Evolutionary conservation across 2,113 vertebrate species (phyloP), one percentile per base, ranked within the genome.

Genomic region (Pterophyllum scalare): DNA sequence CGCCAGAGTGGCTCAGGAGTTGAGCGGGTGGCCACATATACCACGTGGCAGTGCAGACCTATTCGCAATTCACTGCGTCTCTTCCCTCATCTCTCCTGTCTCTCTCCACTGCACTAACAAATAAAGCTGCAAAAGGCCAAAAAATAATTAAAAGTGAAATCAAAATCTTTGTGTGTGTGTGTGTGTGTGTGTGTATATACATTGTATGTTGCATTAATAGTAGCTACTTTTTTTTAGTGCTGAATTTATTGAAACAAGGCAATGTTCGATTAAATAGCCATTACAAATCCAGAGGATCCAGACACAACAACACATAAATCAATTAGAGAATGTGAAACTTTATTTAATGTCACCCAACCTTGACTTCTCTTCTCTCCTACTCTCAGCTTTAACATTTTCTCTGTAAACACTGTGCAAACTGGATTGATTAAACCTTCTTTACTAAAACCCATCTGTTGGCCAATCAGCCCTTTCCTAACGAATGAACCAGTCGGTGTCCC

Each of bases 271-370:
- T 20, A 80, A 84, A 77, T 17, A 7, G 46, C 0, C 20, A 31
- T 52, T 72, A 54, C 11, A 33, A 54, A 49, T 72, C 19, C 67
- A 72, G 67, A 31, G 11, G 31, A 31, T 33, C 75, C 80, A 15
- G 62, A 90, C 81, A 85, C 77, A 82, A 80, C 80, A 85, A 49
- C 87, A 88, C 77, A 89, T 87, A 88, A 92, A 91, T 91, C 81
- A 88, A 88, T 88, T 88, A 86, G 46, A 83, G 59, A 82, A 85
- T 85, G 86, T 79, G 70, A 78, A 88, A 84, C 72, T 87, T 89
- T 86, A 90, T 88, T 86, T 90, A 82, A 82, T 84, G 80, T 52
- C 81, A 49, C 58, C 74, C 77, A 38, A 60, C 49, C 19, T 59
- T 84, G 11, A 20, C 59, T 17, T 64, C 62, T 59, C 26, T 74